Evolutionary conservation across 2,888 invertebrate genomes (phyloP), one percentile per base, ranked within the genome.

Genomic region (Xestoiulus laeticollis): DNA sequence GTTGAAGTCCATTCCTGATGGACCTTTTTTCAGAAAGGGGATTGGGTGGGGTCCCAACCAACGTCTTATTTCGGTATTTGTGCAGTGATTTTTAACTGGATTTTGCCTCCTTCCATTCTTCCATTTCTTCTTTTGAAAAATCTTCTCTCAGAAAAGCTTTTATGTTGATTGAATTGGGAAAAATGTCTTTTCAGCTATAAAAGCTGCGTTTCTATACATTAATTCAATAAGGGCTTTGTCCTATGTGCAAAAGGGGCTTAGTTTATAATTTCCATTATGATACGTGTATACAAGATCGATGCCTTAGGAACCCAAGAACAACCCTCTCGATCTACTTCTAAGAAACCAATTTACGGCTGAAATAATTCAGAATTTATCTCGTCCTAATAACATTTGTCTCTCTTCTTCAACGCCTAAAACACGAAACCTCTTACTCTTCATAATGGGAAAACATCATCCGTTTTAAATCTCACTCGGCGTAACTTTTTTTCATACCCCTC

Each of bases 181-280:
- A 53, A 53, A 53, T 53, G 48, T 53, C 48, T 53, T 53, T 53
- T 53, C 48, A 53, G 48, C 48, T 53, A 53, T 53, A 53, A 53
- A 53, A 53, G 48, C 48, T 53, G 48, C 48, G 48, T 53, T n/a
- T 53, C 48, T 53, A 16, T 53, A 53, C 48, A 53, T 53, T 53
- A 53, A 53, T 53, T 53, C 48, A 53, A 53, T 53, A 53, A 53
- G 48, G 16, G 48, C 48, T 53, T 53, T 53, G 48, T 53, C 48
- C 48, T 53, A 53, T 53, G 48, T 16, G 48, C 48, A 10, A 16
- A 53, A 10, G 16, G 16, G 48, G 14, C 16, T 53, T 53, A 53
- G 14, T 53, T 53, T 53, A 53, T 53, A 53, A 53, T 53, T 53
- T 53, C 48, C 48, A 53, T 53, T 53, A 53, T 53, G 16, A 53